These are phyloP conservation scores for Nephrotoma flavescens DNA, from an alignment of 2,888 invertebrate species.

Conservation along the genomic window DNA sequence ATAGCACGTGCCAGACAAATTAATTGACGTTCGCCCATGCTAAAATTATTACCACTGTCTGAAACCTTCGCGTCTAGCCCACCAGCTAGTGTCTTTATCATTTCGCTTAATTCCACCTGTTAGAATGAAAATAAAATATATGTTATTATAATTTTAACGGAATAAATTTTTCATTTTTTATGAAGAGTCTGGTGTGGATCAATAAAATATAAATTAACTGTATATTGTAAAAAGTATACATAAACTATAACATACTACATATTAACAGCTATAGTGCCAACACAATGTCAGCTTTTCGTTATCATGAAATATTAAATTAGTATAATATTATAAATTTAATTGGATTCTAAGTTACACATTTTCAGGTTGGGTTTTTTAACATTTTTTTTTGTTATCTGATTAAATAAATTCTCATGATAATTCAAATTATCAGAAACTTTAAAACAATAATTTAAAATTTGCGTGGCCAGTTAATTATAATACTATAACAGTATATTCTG, in stretches of 20 bases:
- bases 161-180: neutral
- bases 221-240: neutral
- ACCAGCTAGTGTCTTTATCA: conserved; percentile 43
- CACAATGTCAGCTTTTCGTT: neutral
- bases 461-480: neutral
- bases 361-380: neutral
- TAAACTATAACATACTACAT: neutral
- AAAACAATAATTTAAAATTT: neutral
- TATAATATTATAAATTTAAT: neutral
- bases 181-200: neutral
- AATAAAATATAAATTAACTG: neutral
- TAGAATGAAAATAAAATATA: conserved; percentile 20
- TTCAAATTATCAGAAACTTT: neutral
- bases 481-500: neutral
- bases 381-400: neutral
- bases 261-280: neutral
- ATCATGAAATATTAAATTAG: neutral
- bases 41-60: conserved; percentile 70
- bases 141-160: conserved; percentile 17
- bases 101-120: conserved; percentile 61
- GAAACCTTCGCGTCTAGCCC: conserved; percentile 48
- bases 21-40: conserved; percentile 77
- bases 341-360: neutral
- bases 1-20: conserved; percentile 77
- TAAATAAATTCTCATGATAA: neutral